A percentile compares a stretch with the other conserved stretches of the same genome.
Evolutionary conservation across 1,140 invertebrate species (phyloP).

Genomic region (Panulirus ornatus): DNA sequence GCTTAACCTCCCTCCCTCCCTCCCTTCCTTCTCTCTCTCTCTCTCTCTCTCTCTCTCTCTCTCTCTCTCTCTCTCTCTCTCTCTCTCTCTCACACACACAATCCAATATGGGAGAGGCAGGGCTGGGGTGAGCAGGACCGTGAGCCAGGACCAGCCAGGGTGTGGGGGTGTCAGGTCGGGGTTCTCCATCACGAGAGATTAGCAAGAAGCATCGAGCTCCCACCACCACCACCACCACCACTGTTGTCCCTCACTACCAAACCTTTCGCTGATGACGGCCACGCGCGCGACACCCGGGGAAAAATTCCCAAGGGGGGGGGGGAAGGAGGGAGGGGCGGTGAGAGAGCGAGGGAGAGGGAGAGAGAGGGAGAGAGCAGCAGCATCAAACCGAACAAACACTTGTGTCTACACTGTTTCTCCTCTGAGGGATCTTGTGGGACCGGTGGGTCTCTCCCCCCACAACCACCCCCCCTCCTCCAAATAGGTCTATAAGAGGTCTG

Average conservation of each 20-base stretch:
- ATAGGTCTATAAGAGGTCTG: too few species aligned
- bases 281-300: not conserved
- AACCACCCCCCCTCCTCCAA: too few species aligned
- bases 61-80: not conserved
- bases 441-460: too few species aligned
- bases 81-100: not conserved
- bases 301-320: not conserved
- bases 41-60: not conserved
- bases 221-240: not conserved
- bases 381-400: too few species aligned
- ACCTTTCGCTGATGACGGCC: not conserved
- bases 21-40: not conserved
- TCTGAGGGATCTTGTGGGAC: too few species aligned
- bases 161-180: not conserved
- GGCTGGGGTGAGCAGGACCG: not conserved
- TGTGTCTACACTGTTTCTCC: too few species aligned
- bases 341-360: too few species aligned
- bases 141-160: not conserved
- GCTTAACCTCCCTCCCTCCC: too few species aligned
- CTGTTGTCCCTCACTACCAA: not conserved
- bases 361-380: not conserved
- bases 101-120: not conserved
- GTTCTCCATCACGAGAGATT: too few species aligned
- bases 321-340: constrained; percentile 27
- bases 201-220: too few species aligned